These are phyloP conservation scores for Temnothorax curvispinosus DNA, from an alignment of 1,140 invertebrate species.

Conservation along the genomic window DNA sequence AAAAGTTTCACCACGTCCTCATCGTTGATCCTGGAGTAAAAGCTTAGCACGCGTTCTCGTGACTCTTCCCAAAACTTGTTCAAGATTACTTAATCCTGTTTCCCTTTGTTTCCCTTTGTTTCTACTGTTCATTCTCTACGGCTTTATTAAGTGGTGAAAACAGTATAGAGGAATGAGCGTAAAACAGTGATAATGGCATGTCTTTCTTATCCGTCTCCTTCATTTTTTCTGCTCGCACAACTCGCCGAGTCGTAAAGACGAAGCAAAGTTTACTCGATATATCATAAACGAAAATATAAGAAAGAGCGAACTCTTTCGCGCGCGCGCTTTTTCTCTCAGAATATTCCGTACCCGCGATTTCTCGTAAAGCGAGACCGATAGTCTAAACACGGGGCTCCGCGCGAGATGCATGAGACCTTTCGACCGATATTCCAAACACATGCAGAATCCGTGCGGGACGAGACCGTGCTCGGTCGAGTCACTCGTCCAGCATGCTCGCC, in stretches of 20 bases:
- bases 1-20: too few relatives aligned
- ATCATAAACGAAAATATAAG: conserved; percentile 4
- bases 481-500: conserved; percentile 16
- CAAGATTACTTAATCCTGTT: background rate
- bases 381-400: background rate
- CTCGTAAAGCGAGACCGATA: background rate
- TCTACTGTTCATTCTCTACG: background rate
- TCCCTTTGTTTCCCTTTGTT: background rate
- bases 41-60: background rate
- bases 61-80: background rate
- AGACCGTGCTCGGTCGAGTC: background rate
- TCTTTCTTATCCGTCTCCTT: background rate
- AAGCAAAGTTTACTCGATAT: background rate
- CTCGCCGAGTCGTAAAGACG: background rate
- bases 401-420: background rate
- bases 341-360: background rate
- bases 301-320: background rate
- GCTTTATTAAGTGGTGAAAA: background rate
- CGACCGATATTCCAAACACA: conserved; percentile 13
- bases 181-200: background rate
- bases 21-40: too few relatives aligned
- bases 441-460: background rate
- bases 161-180: background rate
- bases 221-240: background rate
- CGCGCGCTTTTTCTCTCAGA: background rate